These are phyloP conservation scores for Drosophila ezoana DNA, from an alignment of 2,888 invertebrate species.

Conservation along the genomic window DNA sequence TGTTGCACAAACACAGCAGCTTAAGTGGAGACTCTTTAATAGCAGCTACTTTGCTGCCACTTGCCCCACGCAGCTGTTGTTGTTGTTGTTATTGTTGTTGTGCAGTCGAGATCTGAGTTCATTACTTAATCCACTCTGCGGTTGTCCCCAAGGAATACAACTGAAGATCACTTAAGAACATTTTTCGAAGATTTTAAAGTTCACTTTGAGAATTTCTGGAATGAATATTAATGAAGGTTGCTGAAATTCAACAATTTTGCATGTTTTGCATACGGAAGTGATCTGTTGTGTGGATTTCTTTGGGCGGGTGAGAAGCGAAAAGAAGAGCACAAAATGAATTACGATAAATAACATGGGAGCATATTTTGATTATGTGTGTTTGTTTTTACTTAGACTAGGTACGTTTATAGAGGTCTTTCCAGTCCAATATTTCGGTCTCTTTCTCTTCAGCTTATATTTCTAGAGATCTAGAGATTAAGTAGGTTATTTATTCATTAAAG, in stretches of 20 bases:
- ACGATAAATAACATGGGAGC: no score
- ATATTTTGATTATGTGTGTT: no score
- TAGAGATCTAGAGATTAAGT: no score
- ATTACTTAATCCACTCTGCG: constrained; percentile 48
- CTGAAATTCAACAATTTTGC: constrained; percentile 1
- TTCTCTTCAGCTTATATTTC: no score
- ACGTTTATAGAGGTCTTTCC: no score
- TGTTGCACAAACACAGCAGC: constrained; percentile 62
- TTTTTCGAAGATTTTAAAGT: constrained; percentile 10
- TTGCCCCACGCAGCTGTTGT: constrained; percentile 26
- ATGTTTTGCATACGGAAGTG: constrained; percentile 24
- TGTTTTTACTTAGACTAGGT: no score
- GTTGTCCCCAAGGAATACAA: constrained; percentile 39
- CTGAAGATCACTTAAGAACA: constrained; percentile 39
- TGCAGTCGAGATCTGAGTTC: constrained; percentile 21
- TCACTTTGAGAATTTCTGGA: constrained; percentile 9
- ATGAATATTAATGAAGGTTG: constrained; percentile 37
- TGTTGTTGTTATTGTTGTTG: constrained; percentile 9
- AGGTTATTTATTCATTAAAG: no score
- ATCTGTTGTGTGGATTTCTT: constrained; percentile 13
- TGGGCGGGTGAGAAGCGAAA: background rate
- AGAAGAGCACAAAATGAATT: background rate
- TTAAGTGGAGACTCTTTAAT: constrained; percentile 57
- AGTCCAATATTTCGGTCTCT: no score
- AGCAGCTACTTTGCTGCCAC: constrained; percentile 52